A percentile compares a stretch with the other conserved stretches of the same genome.
phyloP scores from a whole-genome alignment of 92 coral and sea anemone genomes.

The Bergia puertoricense region DNA sequence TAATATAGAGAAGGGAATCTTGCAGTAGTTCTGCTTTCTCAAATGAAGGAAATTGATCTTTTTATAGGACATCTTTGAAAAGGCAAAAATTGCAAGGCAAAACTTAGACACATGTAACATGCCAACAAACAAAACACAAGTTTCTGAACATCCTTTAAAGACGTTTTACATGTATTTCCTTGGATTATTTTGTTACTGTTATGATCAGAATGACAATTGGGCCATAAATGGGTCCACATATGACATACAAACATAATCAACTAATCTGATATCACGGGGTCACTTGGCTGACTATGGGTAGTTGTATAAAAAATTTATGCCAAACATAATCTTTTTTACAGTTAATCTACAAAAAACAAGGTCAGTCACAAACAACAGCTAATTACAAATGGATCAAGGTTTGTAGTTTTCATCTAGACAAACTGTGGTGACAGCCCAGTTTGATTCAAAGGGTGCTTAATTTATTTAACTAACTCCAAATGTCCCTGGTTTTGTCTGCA shows the following conservation, averaged over 20 bases:
- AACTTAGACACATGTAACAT: background rate
- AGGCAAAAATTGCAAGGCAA: slow-evolving; percentile 25
- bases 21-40: background rate
- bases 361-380: background rate
- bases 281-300: background rate
- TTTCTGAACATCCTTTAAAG: background rate
- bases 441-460: too few relatives aligned
- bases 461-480: background rate
- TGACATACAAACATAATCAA: background rate
- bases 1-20: background rate
- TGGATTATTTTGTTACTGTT: background rate
- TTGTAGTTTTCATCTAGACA: background rate
- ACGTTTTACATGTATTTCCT: background rate
- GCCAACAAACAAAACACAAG: background rate
- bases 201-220: slow-evolving; percentile 2
- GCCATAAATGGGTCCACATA: background rate
- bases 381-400: background rate
- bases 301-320: too few relatives aligned
- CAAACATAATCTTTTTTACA: background rate
- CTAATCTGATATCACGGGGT: background rate
- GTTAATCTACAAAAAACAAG: background rate
- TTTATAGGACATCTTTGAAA: background rate
- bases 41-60: background rate
- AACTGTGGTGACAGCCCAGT: background rate
- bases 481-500: too few relatives aligned